These are phyloP conservation scores for Sebastes jordani DNA, from an alignment of 2,797 vertebrate species.

Conservation along the genomic window DNA sequence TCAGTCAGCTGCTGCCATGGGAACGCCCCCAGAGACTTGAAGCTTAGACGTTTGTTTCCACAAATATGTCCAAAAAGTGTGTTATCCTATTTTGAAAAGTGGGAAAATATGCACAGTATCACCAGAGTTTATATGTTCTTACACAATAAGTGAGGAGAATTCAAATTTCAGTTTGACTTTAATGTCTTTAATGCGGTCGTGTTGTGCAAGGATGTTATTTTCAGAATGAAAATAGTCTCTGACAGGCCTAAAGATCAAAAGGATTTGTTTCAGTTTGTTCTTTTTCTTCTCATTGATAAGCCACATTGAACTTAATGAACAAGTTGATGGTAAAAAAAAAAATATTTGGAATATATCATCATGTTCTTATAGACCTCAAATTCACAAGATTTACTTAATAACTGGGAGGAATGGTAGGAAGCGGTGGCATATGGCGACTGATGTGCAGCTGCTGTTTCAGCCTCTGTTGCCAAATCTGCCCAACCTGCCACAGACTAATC, in stretches of 20 bases:
- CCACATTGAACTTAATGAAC: neutral
- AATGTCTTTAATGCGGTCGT: neutral
- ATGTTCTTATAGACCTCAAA: neutral
- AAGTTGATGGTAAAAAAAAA: neutral
- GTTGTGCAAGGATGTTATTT: neutral
- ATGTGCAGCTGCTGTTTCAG: constrained; percentile 45
- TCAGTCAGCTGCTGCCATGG: neutral
- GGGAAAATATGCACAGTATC: neutral
- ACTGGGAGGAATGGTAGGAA: neutral
- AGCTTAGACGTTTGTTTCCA: neutral
- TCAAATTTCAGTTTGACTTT: neutral
- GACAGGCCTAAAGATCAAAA: neutral
- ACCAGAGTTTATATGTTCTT: neutral
- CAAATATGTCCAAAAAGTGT: neutral
- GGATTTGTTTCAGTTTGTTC: neutral
- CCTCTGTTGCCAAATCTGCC: constrained; percentile 32
- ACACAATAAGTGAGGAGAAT: neutral
- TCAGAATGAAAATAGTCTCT: neutral
- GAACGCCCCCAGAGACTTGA: neutral
- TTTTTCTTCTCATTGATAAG: constrained; percentile 1
- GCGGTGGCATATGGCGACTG: constrained; percentile 30
- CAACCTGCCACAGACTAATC: constrained; percentile 16
- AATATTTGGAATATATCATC: constrained; percentile 6
- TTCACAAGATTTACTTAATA: constrained; percentile 6
- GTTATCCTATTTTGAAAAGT: neutral